These are phyloP conservation scores for Anodontia alba DNA, from an alignment of 2,888 invertebrate genomes.

Conservation along the genomic window DNA sequence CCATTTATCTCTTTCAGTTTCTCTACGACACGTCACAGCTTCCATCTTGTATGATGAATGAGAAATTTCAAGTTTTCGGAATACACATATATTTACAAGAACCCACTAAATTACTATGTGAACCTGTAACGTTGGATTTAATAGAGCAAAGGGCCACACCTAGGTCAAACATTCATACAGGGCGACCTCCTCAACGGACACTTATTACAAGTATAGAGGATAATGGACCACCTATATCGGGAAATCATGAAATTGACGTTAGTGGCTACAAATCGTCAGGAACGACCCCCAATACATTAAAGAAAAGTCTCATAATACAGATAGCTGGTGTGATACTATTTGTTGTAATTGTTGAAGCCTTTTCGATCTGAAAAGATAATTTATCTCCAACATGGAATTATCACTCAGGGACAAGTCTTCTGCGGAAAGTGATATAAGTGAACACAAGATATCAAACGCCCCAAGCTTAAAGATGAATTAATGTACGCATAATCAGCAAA, in stretches of 20 bases:
- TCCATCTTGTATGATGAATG: constrained; percentile 78
- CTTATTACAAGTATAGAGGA: neutral
- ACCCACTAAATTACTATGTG: constrained; percentile 61
- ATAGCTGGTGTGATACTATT: no score
- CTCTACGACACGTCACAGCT: constrained; percentile 73
- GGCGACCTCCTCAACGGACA: neutral
- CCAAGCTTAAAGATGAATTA: no score
- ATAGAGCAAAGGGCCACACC: neutral
- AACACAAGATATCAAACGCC: no score
- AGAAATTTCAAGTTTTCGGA: constrained; percentile 76
- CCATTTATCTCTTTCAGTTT: constrained; percentile 72
- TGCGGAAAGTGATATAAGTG: no score
- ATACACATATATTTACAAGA: constrained; percentile 77
- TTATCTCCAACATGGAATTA: no score
- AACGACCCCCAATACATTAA: no score
- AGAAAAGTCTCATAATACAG: no score
- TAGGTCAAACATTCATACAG: neutral
- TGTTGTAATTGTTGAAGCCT: no score
- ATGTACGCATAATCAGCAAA: no score
- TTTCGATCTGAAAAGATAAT: no score
- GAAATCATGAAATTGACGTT: neutral
- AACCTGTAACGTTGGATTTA: neutral
- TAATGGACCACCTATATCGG: neutral
- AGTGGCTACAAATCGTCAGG: neutral
- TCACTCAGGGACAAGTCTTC: no score